A percentile compares a stretch with the other conserved stretches of the same genome.
Evolutionary conservation across 2,888 invertebrate genomes (phyloP).

Genomic region (Prenolepis imparis): DNA sequence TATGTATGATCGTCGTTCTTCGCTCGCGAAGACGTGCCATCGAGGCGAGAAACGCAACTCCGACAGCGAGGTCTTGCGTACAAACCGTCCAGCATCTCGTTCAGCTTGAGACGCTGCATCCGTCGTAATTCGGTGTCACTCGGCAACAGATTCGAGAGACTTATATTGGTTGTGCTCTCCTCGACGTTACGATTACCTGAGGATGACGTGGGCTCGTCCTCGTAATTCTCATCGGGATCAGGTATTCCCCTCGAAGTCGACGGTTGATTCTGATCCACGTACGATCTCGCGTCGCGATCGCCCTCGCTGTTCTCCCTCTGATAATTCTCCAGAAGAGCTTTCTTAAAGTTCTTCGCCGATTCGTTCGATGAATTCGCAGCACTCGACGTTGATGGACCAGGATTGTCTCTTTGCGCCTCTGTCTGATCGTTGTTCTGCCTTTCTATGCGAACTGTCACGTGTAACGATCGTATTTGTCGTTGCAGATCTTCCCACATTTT

Average conservation of each 20-base stretch:
- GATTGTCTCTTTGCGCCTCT: slow-evolving; percentile 38
- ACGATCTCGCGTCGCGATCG: slow-evolving; percentile 41
- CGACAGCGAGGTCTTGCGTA: slow-evolving; percentile 58
- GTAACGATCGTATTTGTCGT: slow-evolving; percentile 88
- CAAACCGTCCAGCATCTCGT: slow-evolving; percentile 66
- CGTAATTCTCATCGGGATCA: slow-evolving; percentile 8
- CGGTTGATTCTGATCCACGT: slow-evolving; percentile 62
- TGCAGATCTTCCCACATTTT: slow-evolving; percentile 90
- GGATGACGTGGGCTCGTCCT: not conserved
- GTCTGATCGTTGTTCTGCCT: slow-evolving; percentile 60
- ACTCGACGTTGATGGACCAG: slow-evolving; percentile 61
- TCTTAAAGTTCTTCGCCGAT: slow-evolving; percentile 73
- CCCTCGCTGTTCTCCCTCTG: slow-evolving; percentile 74
- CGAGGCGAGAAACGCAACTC: slow-evolving; percentile 41
- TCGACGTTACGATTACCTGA: slow-evolving; percentile 51
- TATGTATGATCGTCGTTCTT: slow-evolving; percentile 79
- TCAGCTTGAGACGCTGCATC: slow-evolving; percentile 62
- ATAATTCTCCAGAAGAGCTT: slow-evolving; percentile 76
- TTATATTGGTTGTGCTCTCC: slow-evolving; percentile 65
- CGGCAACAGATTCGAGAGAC: slow-evolving; percentile 71
- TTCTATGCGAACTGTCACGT: slow-evolving; percentile 86
- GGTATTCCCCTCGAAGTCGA: slow-evolving; percentile 69
- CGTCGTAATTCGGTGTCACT: slow-evolving; percentile 70
- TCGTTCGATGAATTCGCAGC: slow-evolving; percentile 54
- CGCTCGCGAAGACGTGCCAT: slow-evolving; percentile 32